phyloP scores from a whole-genome alignment of 2,113 vertebrate genomes.

The Phodopus roborovskii region DNA sequence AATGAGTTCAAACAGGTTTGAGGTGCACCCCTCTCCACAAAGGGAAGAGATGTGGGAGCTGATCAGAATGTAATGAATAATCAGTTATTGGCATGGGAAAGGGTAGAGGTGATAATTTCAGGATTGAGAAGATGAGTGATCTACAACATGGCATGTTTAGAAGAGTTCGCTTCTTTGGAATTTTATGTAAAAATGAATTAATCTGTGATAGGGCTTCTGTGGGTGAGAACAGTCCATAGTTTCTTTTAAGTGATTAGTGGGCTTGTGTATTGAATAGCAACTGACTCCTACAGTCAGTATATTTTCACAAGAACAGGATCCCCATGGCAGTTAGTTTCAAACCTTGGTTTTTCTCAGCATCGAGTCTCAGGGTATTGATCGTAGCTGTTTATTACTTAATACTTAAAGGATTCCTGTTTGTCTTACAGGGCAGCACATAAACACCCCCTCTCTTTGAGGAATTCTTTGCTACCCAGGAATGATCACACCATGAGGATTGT shows the following conservation, averaged over 20 bases:
- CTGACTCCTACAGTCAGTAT: background rate
- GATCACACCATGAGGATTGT: background rate
- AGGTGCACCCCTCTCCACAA: background rate
- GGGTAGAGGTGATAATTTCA: background rate
- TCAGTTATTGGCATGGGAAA: background rate
- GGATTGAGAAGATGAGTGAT: background rate
- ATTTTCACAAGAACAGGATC: background rate
- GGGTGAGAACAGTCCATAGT: background rate
- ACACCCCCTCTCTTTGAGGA: background rate
- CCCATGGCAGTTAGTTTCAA: background rate
- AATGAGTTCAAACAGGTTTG: background rate
- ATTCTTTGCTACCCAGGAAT: background rate
- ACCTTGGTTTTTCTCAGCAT: background rate
- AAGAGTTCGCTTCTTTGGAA: background rate
- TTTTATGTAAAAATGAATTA: background rate
- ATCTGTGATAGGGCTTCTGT: background rate
- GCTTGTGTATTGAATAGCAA: background rate
- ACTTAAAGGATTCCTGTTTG: background rate
- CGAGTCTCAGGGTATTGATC: background rate
- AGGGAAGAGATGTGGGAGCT: background rate
- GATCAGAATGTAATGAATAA: background rate
- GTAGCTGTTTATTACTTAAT: background rate
- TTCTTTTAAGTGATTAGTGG: background rate
- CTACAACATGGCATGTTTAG: background rate
- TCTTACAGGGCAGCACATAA: background rate